Evolutionary conservation across 2,797 vertebrate genomes (phyloP).

Genomic region (Scomberomorus guttatus): DNA sequence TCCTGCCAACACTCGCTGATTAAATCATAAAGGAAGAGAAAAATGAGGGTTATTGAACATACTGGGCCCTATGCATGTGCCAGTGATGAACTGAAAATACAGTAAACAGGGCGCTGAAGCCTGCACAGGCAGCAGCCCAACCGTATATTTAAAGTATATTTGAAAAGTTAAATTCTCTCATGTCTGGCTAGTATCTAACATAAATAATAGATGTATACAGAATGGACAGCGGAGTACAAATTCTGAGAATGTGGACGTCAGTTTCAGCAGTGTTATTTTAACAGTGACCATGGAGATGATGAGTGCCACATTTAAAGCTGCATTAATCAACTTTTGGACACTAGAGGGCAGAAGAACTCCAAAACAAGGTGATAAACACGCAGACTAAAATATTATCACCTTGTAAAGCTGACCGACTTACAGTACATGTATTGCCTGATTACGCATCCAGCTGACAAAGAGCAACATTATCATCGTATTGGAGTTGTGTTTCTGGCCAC

Average conservation of each 20-base stretch:
- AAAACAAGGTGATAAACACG: slow-evolving; percentile 46
- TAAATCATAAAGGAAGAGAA: slow-evolving; percentile 83
- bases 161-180: slow-evolving; percentile 48
- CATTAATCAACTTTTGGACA: slow-evolving; percentile 54
- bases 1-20: slow-evolving; percentile 85
- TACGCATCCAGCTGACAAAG: slow-evolving; percentile 18
- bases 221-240: slow-evolving; percentile 43
- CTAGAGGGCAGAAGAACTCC: slow-evolving; percentile 72
- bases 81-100: slow-evolving; percentile 73
- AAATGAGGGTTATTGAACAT: slow-evolving; percentile 71
- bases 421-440: background rate
- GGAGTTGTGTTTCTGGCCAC: slow-evolving; percentile 1
- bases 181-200: slow-evolving; percentile 43
- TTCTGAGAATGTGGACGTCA: slow-evolving; percentile 31
- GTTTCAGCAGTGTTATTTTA: slow-evolving; percentile 45
- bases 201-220: slow-evolving; percentile 47
- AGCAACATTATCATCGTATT: slow-evolving; percentile 9
- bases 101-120: slow-evolving; percentile 61
- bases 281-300: slow-evolving; percentile 38
- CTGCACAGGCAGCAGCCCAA: slow-evolving; percentile 61
- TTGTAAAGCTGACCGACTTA: slow-evolving; percentile 16
- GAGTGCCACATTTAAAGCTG: slow-evolving; percentile 44
- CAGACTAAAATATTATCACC: slow-evolving; percentile 35
- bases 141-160: slow-evolving; percentile 50
- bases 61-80: slow-evolving; percentile 69